Percentiles rank a stretch among this genome's conserved stretches.
Conservation (phyloP, 2,888 invertebrate species). For the Marasmarcha lunaedactyla region DNA sequence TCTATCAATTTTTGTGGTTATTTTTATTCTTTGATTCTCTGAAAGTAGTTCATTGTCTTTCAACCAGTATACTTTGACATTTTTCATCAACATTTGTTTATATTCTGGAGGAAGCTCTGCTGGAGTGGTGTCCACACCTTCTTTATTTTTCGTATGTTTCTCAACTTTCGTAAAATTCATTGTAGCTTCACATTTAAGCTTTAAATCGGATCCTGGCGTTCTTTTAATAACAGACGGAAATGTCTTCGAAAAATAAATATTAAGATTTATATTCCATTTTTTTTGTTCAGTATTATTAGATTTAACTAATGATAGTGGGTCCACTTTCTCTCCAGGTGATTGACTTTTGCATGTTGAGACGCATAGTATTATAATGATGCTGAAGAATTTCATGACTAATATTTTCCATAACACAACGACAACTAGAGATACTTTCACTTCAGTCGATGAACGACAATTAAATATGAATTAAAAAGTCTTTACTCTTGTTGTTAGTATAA, state of each 20-base stretch:
- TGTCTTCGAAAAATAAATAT: constrained; percentile 53
- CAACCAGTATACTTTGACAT: constrained; percentile 51
- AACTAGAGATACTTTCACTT: constrained; percentile 1
- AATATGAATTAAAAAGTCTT: too few relatives aligned
- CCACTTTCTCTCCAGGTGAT: constrained; percentile 32
- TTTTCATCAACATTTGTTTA: constrained; percentile 45
- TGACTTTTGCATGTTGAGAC: constrained; percentile 37
- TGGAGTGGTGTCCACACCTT: constrained; percentile 41
- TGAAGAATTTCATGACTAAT: constrained; percentile 53
- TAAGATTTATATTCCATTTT: constrained; percentile 55
- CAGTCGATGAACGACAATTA: too few relatives aligned
- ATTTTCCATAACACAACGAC: constrained; percentile 45
- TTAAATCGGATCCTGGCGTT: constrained; percentile 34
- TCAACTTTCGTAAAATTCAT: constrained; percentile 57
- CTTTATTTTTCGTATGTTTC: constrained; percentile 47
- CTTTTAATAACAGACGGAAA: constrained; percentile 36
- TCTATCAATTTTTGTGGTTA: constrained; percentile 44
- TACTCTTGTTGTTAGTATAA: too few relatives aligned
- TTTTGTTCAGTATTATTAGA: constrained; percentile 41
- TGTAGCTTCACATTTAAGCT: constrained; percentile 53
- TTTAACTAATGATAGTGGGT: constrained; percentile 32
- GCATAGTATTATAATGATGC: constrained; percentile 43
- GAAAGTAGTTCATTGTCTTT: constrained; percentile 39
- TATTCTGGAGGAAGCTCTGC: constrained; percentile 51
- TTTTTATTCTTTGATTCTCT: constrained; percentile 34